phyloP scores from a whole-genome alignment of 2,888 invertebrate genomes.

The Epinotia brunnichana region DNA sequence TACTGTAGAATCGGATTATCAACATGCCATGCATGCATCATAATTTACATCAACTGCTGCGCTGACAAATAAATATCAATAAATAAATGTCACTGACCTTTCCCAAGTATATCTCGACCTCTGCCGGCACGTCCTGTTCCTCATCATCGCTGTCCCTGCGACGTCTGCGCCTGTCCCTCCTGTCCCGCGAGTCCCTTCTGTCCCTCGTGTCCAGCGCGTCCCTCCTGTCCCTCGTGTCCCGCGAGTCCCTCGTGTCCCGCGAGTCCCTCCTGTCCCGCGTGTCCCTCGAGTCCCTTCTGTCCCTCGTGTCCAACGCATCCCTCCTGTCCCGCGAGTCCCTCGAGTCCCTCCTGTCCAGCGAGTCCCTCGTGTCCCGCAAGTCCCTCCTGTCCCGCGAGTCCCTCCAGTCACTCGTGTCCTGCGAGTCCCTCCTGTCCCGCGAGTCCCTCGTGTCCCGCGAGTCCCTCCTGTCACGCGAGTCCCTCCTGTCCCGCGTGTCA shows the following conservation, averaged over 20 bases:
- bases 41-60: too few relatives aligned
- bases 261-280: not conserved
- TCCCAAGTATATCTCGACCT: constrained; percentile 60
- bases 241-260: too few relatives aligned
- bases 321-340: not conserved
- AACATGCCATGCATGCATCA: too few relatives aligned
- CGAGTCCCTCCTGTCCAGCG: not conserved
- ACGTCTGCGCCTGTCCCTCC: constrained; percentile 2
- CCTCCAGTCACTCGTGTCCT: too few relatives aligned
- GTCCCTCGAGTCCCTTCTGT: not conserved
- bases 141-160: not conserved
- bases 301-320: constrained; percentile 3
- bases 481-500: constrained; percentile 12
- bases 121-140: constrained; percentile 44
- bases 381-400: not conserved
- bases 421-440: not conserved
- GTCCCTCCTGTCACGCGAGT: too few relatives aligned
- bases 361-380: too few relatives aligned
- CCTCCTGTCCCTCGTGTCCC: not conserved
- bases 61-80: too few relatives aligned
- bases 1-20: too few relatives aligned
- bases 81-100: constrained; percentile 44
- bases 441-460: not conserved
- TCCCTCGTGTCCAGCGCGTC: too few relatives aligned
- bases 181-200: too few relatives aligned